phyloP scores from a whole-genome alignment of 2,113 vertebrate genomes.

The Hemichromis elongatus region DNA sequence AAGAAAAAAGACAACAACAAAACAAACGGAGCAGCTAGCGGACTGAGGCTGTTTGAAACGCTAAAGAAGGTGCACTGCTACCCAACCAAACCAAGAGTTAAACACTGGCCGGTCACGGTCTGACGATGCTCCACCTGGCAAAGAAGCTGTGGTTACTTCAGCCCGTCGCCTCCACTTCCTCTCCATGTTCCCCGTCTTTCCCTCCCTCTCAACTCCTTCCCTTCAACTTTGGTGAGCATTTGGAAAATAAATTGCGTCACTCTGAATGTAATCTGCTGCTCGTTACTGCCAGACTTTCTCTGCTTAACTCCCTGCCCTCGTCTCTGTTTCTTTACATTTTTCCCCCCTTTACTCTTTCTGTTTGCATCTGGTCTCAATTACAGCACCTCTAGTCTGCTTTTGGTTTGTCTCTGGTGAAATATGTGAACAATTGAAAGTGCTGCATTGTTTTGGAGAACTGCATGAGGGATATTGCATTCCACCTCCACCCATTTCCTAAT shows the following conservation, averaged over 20 bases:
- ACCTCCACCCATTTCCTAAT: background rate
- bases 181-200: constrained; percentile 5
- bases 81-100: constrained; percentile 39
- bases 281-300: constrained; percentile 26
- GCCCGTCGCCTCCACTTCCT: constrained; percentile 42
- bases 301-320: constrained; percentile 5
- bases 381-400: background rate
- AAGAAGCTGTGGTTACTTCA: constrained; percentile 33
- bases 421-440: background rate
- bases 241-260: constrained; percentile 65
- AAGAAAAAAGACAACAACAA: background rate
- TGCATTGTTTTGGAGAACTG: constrained; percentile 3
- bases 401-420: background rate
- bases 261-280: constrained; percentile 39
- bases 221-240: constrained; percentile 22
- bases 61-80: background rate
- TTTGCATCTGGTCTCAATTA: constrained; percentile 57
- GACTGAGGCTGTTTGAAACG: background rate
- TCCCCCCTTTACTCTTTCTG: background rate
- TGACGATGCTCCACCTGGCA: constrained; percentile 42
- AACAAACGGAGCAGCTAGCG: background rate
- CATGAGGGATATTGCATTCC: background rate
- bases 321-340: constrained; percentile 6
- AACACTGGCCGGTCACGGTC: constrained; percentile 16
- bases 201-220: background rate